These are phyloP conservation scores for Neolamprologus variostigma DNA, from an alignment of 2,113 vertebrate species.

Conservation along the genomic window DNA sequence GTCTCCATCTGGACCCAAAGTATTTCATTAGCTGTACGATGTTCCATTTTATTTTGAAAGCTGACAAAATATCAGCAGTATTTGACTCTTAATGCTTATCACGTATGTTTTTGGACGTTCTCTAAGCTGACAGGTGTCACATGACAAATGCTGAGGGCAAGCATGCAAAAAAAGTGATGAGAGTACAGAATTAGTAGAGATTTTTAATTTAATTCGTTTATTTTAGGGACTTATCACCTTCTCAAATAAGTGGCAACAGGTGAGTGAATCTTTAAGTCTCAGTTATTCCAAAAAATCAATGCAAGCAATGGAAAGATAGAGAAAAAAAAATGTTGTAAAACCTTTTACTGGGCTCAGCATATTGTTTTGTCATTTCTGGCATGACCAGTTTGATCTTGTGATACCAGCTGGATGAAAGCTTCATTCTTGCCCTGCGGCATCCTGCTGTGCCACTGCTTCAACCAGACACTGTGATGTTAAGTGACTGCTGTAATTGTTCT, in stretches of 20 bases:
- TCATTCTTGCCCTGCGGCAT: slow-evolving; percentile 59
- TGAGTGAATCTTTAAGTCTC: background rate
- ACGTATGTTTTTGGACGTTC: slow-evolving; percentile 1
- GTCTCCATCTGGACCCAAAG: slow-evolving; percentile 59
- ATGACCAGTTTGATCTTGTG: slow-evolving; percentile 60
- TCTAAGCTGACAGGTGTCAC: slow-evolving; percentile 53
- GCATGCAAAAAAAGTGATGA: background rate
- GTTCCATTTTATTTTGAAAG: slow-evolving; percentile 42
- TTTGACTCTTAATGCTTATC: slow-evolving; percentile 32
- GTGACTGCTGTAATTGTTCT: slow-evolving; percentile 72
- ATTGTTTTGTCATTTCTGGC: slow-evolving; percentile 63
- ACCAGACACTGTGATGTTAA: slow-evolving; percentile 66
- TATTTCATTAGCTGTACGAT: slow-evolving; percentile 46
- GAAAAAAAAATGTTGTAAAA: background rate
- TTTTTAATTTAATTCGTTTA: background rate
- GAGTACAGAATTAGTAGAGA: background rate
- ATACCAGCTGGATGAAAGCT: slow-evolving; percentile 61
- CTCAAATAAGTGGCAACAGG: background rate
- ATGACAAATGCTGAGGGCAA: slow-evolving; percentile 27
- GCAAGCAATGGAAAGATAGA: background rate
- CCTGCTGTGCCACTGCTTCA: slow-evolving; percentile 61
- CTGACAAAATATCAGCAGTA: slow-evolving; percentile 51
- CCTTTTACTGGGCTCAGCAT: slow-evolving; percentile 23
- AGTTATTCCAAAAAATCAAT: background rate
- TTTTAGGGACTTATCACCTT: background rate